Evolutionary conservation across 2,113 vertebrate species (phyloP), one percentile per base, ranked within the genome.

Genomic region (Phylloscopus whistleri): DNA sequence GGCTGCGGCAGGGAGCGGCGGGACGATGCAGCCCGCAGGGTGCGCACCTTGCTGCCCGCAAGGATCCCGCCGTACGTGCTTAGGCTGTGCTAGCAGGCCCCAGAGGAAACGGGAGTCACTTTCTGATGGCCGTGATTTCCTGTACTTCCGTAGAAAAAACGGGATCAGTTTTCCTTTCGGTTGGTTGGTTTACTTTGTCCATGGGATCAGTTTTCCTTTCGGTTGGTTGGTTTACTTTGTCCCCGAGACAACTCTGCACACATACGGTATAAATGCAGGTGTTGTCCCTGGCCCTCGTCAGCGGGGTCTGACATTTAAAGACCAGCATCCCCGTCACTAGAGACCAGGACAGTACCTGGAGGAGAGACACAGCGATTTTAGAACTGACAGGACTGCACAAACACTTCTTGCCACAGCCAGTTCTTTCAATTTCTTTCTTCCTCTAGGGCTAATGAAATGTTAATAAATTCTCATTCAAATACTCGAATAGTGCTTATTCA

Each of bases 1-100:
- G 15, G 60, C 2, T 2, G 28, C 3, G 1, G 0, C 30, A 0
- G 11, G 8, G 11, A 6, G 27, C 41, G 35, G 28, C 15, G 15
- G 18, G 22, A 4, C n/a, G n/a, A n/a, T n/a, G n/a, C n/a, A n/a
- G n/a, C 2, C 41, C 19, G 10, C 28, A 8, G 3, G 30, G 12
- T 0, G 1, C 2, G 21, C 23, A 2, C 11, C 33, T 1, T 6
- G 46, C 77, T 6, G 24, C 2, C 55, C 12, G 22, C 8, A 5
- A 2, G 41, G 39, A 33, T 7, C 18, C 41, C 1, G 6, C 63
- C 7, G 4, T 1, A 6, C 33, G 8, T 1, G 6, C 3, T 7
- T 1, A 4, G 21, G 22, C 35, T 19, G 37, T 9, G 44, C 35
- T 4, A 19, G 37, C 52, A 35, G 16, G 10, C 37, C 26, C 11